Percentiles rank a stretch among this genome's conserved stretches.
These are phyloP conservation scores for Apodemus sylvaticus DNA, from an alignment of 2,113 vertebrate species.

Conservation along the genomic window DNA sequence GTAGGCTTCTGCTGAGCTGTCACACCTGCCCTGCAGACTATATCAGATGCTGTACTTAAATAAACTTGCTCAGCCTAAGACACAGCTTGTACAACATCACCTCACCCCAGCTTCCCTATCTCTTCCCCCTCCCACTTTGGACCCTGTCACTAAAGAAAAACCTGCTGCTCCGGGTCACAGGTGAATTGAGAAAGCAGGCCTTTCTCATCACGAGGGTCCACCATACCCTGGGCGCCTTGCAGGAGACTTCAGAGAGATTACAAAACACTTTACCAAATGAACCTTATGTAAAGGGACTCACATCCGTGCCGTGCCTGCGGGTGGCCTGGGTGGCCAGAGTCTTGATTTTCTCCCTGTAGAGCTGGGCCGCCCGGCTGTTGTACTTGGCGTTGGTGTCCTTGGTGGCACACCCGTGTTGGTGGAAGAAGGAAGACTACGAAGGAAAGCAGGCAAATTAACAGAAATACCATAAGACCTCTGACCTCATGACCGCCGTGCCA, in stretches of 20 bases:
- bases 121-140: background rate
- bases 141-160: background rate
- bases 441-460: background rate
- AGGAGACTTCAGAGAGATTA: background rate
- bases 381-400: conserved; percentile 94
- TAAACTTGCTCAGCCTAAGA: too few relatives aligned
- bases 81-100: background rate
- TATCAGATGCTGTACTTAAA: background rate
- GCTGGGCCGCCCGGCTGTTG: conserved; percentile 92
- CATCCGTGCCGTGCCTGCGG: conserved; percentile 93
- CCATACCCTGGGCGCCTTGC: background rate
- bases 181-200: background rate
- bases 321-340: conserved; percentile 91
- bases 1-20: background rate
- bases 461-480: fast-evolving
- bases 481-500: fast-evolving
- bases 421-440: conserved; percentile 91
- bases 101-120: too few relatives aligned
- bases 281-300: conserved; percentile 75
- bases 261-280: fast-evolving
- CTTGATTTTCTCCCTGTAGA: conserved; percentile 94
- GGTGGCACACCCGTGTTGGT: conserved; percentile 91
- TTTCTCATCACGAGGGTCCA: fast-evolving
- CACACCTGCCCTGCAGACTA: background rate
- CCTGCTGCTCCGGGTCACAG: background rate